Conservation (phyloP, 1,140 invertebrate species). For the Temnothorax nylanderi region DNA sequence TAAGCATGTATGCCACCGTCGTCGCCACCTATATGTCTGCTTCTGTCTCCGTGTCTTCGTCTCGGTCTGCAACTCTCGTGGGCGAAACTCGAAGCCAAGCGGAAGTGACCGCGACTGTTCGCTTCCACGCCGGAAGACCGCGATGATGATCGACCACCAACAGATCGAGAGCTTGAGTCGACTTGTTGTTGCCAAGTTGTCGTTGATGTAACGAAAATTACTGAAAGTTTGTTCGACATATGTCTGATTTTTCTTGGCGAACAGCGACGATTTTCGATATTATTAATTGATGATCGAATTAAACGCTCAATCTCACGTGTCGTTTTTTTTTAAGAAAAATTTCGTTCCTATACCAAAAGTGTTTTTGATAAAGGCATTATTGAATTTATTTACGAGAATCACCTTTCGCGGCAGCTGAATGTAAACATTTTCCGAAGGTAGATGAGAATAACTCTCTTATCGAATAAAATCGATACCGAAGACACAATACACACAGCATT, state of each 20-base stretch:
- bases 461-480: not conserved
- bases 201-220: conserved; percentile 37
- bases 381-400: not conserved
- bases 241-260: not conserved
- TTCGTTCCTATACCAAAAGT: not conserved
- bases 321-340: not conserved
- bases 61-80: not conserved
- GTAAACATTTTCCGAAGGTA: too few relatives aligned
- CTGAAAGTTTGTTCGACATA: not conserved
- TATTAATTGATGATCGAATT: not conserved
- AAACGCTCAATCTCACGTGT: not conserved
- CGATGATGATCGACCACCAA: conserved; percentile 22
- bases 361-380: not conserved
- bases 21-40: not conserved
- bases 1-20: not conserved
- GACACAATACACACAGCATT: not conserved
- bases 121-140: conserved; percentile 61
- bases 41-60: not conserved
- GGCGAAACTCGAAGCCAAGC: conserved; percentile 59
- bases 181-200: conserved; percentile 13
- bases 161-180: not conserved
- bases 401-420: not conserved
- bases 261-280: not conserved
- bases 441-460: not conserved
- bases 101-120: conserved; percentile 57